Evolutionary conservation across 92 coral and sea anemone genomes (phyloP).

Genomic region (Parazoanthus atlanticus): DNA sequence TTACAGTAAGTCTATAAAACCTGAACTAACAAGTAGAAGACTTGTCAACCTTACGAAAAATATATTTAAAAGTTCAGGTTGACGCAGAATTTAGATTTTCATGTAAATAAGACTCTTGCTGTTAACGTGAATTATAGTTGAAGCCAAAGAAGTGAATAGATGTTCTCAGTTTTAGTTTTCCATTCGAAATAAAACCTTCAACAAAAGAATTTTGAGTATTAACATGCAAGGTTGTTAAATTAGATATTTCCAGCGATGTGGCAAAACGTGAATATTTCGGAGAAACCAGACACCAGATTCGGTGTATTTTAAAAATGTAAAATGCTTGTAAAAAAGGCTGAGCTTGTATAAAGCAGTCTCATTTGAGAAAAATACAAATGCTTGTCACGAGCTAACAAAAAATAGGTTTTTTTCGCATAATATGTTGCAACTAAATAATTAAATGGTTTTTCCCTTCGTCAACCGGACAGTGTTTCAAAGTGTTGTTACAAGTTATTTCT

Average conservation of each 20-base stretch:
- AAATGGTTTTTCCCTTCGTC: neutral
- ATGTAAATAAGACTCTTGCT: neutral
- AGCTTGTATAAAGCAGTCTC: no score
- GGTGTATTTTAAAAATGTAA: no score
- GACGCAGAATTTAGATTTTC: neutral
- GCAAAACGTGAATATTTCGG: neutral
- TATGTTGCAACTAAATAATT: neutral
- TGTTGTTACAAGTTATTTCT: slow-evolving; percentile 7
- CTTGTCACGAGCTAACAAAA: neutral
- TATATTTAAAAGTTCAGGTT: neutral
- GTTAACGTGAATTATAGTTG: neutral
- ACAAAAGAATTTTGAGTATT: neutral
- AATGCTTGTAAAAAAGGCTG: no score
- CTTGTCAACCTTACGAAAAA: neutral
- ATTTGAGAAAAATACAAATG: no score
- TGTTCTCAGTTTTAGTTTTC: neutral
- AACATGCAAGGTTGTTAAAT: neutral
- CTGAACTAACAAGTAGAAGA: neutral
- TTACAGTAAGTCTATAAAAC: neutral
- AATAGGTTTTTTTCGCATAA: neutral
- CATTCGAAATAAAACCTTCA: neutral
- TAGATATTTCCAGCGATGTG: neutral
- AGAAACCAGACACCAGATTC: neutral
- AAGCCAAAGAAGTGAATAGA: neutral
- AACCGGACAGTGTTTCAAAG: neutral